Evolutionary conservation across 1,140 invertebrate species (phyloP).

Genomic region (Paraescarpia echinospica): DNA sequence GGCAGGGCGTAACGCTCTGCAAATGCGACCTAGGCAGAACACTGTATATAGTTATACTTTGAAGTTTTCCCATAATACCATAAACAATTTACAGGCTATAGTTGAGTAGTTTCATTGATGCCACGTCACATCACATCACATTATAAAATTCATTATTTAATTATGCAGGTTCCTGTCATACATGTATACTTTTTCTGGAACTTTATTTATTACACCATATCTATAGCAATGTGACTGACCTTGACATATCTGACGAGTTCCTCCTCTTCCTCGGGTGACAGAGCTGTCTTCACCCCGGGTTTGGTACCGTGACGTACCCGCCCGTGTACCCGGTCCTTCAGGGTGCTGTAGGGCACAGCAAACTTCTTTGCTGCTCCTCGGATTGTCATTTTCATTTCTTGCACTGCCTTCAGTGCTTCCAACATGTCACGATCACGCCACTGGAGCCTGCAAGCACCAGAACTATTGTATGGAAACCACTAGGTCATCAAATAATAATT

Average conservation of each 20-base stretch:
- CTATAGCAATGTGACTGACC: constrained; percentile 16
- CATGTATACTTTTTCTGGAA: background rate
- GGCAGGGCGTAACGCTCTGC: too few species aligned
- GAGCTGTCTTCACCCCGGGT: constrained; percentile 31
- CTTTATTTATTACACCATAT: background rate
- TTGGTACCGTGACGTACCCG: constrained; percentile 30
- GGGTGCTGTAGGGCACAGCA: constrained; percentile 34
- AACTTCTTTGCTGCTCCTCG: constrained; percentile 34
- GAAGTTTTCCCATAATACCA: too few species aligned
- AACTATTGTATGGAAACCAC: background rate
- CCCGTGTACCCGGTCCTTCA: constrained; percentile 33
- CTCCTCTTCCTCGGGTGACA: constrained; percentile 32
- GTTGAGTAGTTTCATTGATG: too few species aligned
- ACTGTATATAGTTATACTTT: too few species aligned
- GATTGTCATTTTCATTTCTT: constrained; percentile 32
- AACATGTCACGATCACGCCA: constrained; percentile 34
- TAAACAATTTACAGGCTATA: too few species aligned
- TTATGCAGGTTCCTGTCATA: too few species aligned
- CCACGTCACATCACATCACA: too few species aligned
- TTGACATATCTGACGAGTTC: constrained; percentile 30
- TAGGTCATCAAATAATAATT: background rate
- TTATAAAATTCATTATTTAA: too few species aligned
- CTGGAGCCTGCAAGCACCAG: constrained; percentile 20
- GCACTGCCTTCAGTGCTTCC: constrained; percentile 35
- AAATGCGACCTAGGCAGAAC: too few species aligned